A percentile compares a stretch with the other conserved stretches of the same genome.
phyloP scores from a whole-genome alignment of 2,113 vertebrate species.

The Oostethus manadensis region DNA sequence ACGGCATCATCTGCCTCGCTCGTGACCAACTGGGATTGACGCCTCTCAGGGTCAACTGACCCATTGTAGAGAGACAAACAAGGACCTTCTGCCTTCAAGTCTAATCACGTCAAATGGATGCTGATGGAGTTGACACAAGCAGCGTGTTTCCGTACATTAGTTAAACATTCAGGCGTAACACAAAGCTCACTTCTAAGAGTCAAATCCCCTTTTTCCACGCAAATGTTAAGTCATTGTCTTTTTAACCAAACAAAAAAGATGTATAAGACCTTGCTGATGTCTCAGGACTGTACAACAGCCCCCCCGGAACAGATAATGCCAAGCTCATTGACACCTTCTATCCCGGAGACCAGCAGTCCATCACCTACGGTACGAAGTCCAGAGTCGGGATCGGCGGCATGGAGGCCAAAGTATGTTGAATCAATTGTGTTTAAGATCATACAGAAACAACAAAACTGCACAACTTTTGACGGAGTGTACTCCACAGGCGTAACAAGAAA shows the following conservation, averaged over 20 bases:
- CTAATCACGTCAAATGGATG: constrained; percentile 31
- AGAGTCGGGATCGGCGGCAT: constrained; percentile 95
- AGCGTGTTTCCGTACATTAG: neutral
- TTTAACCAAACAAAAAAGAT: constrained; percentile 1
- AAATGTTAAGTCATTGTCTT: neutral
- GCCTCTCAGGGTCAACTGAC: constrained; percentile 26
- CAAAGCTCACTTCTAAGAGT: neutral
- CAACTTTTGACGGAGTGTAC: neutral
- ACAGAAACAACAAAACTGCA: too few species aligned
- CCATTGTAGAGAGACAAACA: constrained; percentile 38
- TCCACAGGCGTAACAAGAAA: too few species aligned
- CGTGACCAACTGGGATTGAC: constrained; percentile 4
- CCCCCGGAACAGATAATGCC: constrained; percentile 92
- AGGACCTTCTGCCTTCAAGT: constrained; percentile 27
- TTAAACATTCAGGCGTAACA: neutral
- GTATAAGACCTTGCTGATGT: constrained; percentile 9
- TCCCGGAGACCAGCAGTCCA: constrained; percentile 93
- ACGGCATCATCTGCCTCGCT: constrained; percentile 49
- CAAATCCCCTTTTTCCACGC: neutral
- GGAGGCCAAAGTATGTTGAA: constrained; percentile 87
- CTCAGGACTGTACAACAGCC: constrained; percentile 90
- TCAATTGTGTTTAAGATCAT: neutral
- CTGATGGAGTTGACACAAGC: constrained; percentile 21
- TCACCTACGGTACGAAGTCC: constrained; percentile 95
- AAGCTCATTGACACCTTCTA: constrained; percentile 97